phyloP scores from a whole-genome alignment of 2,888 invertebrate genomes.

The Neoitamus cyanurus region DNA sequence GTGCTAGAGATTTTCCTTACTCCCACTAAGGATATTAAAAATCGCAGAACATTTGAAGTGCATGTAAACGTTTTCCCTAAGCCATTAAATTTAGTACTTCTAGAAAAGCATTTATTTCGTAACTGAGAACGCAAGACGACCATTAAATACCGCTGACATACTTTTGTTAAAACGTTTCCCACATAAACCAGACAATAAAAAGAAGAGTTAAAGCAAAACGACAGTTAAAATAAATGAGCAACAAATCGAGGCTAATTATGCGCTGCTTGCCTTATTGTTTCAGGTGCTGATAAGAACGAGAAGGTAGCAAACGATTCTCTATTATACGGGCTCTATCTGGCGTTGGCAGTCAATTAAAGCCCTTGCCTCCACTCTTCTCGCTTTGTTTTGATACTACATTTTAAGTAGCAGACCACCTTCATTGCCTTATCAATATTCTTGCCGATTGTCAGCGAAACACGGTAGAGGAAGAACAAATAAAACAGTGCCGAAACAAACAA shows the following conservation, averaged over 20 bases:
- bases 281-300: background rate
- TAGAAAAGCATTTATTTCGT: background rate
- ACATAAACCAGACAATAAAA: background rate
- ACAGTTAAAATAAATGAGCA: background rate
- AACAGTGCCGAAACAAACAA: background rate
- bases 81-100: background rate
- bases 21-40: background rate
- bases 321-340: background rate
- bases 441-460: background rate
- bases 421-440: background rate
- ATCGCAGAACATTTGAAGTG: background rate
- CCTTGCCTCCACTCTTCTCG: background rate
- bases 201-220: background rate
- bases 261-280: background rate
- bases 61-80: background rate
- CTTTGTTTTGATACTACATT: background rate
- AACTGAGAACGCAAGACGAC: background rate
- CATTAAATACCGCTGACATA: background rate
- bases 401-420: background rate
- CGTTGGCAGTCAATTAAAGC: background rate
- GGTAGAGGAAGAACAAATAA: background rate
- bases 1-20: background rate
- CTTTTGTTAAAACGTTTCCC: background rate
- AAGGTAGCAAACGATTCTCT: background rate
- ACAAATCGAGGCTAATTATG: constrained; percentile 1